Percentiles rank a stretch among this genome's conserved stretches.
These are phyloP conservation scores for Venusia cambrica DNA, from an alignment of 2,888 invertebrate species.

Conservation along the genomic window DNA sequence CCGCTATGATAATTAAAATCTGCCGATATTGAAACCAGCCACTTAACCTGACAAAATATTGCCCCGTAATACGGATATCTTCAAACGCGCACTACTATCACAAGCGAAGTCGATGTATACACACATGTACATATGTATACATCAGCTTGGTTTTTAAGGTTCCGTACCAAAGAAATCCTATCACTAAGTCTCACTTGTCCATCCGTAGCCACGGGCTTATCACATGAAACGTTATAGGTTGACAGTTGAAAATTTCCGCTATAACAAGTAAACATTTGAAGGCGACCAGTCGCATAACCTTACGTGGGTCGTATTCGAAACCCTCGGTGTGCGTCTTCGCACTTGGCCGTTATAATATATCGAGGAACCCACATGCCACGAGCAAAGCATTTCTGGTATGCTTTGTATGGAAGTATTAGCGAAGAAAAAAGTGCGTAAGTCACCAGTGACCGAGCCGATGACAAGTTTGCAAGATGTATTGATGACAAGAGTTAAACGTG, in stretches of 20 bases:
- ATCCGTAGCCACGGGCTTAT: no score
- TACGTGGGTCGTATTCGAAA: no score
- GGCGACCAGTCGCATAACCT: no score
- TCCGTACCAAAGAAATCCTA: no score
- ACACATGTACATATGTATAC: no score
- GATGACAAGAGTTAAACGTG: not conserved
- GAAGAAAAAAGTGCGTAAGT: constrained; percentile 9
- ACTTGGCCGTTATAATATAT: constrained; percentile 9
- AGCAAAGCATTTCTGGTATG: constrained; percentile 14
- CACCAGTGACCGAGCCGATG: constrained; percentile 2
- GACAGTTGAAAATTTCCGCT: no score
- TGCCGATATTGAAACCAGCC: constrained; percentile 3
- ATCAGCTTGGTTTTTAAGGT: no score
- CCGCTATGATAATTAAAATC: not conserved
- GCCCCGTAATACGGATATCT: constrained; percentile 16
- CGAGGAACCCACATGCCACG: constrained; percentile 13
- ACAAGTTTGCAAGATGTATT: not conserved
- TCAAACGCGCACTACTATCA: constrained; percentile 14
- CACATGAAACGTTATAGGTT: no score
- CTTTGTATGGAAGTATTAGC: constrained; percentile 13
- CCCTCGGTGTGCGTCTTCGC: no score
- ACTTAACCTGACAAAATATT: constrained; percentile 21
- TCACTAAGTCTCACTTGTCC: no score
- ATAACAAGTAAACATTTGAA: no score
- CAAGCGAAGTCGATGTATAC: constrained; percentile 7